Evolutionary conservation across 2,888 invertebrate genomes (phyloP), one percentile per base, ranked within the genome.

Genomic region (Ochropleura plecta): DNA sequence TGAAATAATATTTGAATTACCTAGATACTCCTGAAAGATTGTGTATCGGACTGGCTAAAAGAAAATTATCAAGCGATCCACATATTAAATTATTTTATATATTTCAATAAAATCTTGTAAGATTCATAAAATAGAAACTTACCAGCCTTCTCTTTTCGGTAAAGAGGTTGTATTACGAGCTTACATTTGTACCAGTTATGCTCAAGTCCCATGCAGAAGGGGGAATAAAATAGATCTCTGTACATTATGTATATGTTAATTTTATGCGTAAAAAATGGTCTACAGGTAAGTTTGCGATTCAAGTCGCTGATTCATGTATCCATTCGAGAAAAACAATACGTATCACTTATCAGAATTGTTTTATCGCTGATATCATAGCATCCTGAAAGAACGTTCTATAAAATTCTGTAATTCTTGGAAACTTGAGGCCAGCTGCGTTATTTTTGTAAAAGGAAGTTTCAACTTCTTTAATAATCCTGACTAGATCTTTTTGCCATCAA

Each of bases 291-390:
- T 71, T 62, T 18, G 6, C 14, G 60, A 48, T 55, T 62, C 14
- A 62, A 44, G 65, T 30, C n/a, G 60, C 30, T 81, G 59, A 65
- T 14, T 74, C 64, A 80, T 57, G 53, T n/a, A 53, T 74, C 14
- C 46, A n/a, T 18, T 44, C 42, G 40, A 66, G 57, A 67, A 51
- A 60, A 70, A 66, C 42, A 66, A 53, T 8, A 73, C 60, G 16
- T n/a, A 18, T 55, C 30, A 57, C 12, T 70, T 51, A 44, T 57
- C 51, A 7, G 30, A 66, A 42, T 20, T 49, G 5, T 51, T 53
- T 63, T 66, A 57, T 70, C 69, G 12, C 57, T 76, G 59, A 46
- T 79, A n/a, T 57, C 55, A 14, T 8, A 76, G 70, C 9, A 48
- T 66, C 62, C 10, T 57, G 64, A 42, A 76, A 63, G 12, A 51